Evolutionary conservation across 1,140 invertebrate genomes (phyloP).

Genomic region (Brachionus koreanus): DNA sequence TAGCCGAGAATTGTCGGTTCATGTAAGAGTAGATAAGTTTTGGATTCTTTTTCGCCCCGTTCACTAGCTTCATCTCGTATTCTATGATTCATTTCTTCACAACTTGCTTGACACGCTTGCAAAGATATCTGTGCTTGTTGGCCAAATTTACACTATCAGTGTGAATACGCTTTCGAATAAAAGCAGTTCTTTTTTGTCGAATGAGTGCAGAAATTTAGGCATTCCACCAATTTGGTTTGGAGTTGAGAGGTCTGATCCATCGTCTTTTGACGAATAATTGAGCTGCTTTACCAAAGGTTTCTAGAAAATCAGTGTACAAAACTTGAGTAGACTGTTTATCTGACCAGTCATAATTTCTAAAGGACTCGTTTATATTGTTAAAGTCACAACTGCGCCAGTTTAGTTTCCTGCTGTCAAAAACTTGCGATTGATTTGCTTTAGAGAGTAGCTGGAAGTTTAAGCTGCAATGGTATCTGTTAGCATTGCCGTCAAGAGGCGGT

Average conservation of each 20-base stretch:
- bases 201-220: background rate
- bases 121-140: no score
- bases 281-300: no score
- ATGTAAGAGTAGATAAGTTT: no score
- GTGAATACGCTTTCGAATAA: background rate
- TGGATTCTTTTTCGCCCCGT: no score
- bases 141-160: background rate
- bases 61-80: no score
- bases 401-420: background rate
- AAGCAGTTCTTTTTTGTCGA: background rate
- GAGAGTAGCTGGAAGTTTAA: background rate
- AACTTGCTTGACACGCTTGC: no score
- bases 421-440: background rate
- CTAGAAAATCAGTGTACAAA: no score
- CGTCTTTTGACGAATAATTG: background rate
- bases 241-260: background rate
- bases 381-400: background rate
- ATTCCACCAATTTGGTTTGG: background rate
- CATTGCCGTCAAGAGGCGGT: background rate
- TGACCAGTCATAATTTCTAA: no score
- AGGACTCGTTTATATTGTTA: no score
- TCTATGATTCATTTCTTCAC: no score
- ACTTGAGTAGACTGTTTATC: no score
- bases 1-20: no score
- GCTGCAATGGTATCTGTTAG: background rate